Evolutionary conservation across 2,797 vertebrate species (phyloP).

Genomic region (Megaceryle alcyon): DNA sequence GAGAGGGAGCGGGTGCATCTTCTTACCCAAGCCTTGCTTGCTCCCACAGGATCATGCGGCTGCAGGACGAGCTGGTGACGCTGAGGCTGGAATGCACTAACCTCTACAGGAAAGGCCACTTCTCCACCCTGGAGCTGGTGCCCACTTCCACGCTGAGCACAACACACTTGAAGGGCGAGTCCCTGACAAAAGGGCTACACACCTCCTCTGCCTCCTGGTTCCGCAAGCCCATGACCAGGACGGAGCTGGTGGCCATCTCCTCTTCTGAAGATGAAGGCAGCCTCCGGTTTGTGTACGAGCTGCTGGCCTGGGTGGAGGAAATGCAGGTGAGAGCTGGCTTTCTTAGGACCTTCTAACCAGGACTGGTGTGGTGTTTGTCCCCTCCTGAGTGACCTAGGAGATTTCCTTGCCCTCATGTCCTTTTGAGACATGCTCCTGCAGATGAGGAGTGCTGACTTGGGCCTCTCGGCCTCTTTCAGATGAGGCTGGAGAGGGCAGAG

Average conservation of each 20-base stretch:
- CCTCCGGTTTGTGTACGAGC: slow-evolving; percentile 95
- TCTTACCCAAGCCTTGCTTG: rapidly evolving
- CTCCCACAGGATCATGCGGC: slow-evolving; percentile 84
- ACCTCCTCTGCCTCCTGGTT: slow-evolving; percentile 84
- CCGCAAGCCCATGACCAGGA: slow-evolving; percentile 89
- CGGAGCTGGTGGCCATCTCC: slow-evolving; percentile 92
- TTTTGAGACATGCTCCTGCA: background rate
- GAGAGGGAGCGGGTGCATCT: rapidly evolving
- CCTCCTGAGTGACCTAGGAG: background rate
- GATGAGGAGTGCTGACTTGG: background rate
- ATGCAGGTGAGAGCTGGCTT: slow-evolving; percentile 85
- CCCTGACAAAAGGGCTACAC: slow-evolving; percentile 77
- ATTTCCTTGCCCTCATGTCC: background rate
- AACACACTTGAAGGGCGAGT: slow-evolving; percentile 69
- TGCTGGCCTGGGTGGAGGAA: slow-evolving; percentile 98
- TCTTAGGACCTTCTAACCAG: background rate
- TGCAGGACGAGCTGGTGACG: slow-evolving; percentile 95
- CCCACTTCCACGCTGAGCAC: slow-evolving; percentile 73
- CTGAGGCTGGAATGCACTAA: slow-evolving; percentile 93
- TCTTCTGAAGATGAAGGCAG: slow-evolving; percentile 96
- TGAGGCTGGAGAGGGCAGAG: slow-evolving; percentile 90
- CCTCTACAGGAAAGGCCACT: slow-evolving; percentile 94
- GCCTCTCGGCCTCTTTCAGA: slow-evolving; percentile 72
- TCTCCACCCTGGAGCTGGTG: slow-evolving; percentile 81
- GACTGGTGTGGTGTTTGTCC: background rate